Evolutionary conservation across 2,113 vertebrate genomes (phyloP).

Genomic region (Sebastes fasciatus): DNA sequence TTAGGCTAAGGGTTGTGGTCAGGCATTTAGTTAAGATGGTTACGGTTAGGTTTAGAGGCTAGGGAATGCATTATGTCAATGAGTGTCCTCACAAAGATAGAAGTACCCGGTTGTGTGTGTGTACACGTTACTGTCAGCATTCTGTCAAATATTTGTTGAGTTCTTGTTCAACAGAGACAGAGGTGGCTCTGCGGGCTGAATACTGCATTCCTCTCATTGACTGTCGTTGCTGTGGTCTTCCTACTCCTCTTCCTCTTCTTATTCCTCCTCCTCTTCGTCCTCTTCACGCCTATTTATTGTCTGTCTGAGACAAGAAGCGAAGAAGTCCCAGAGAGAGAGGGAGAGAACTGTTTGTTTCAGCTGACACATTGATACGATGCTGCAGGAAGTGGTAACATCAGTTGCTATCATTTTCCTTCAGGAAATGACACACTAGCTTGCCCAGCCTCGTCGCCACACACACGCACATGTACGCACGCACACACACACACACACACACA

Average conservation of each 20-base stretch:
- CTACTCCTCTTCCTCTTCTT: background rate
- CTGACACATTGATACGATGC: slow-evolving; percentile 51
- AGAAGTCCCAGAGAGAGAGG: background rate
- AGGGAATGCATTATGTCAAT: no score
- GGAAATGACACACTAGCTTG: slow-evolving; percentile 79
- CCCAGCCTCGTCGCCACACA: slow-evolving; percentile 26
- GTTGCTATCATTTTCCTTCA: slow-evolving; percentile 69
- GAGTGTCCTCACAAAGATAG: no score
- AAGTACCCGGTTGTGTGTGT: background rate
- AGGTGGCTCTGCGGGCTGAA: slow-evolving; percentile 5
- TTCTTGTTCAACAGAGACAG: slow-evolving; percentile 18
- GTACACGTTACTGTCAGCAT: slow-evolving; percentile 21
- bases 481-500: slow-evolving; percentile 30
- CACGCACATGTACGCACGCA: slow-evolving; percentile 12
- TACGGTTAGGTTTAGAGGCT: no score
- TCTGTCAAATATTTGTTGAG: slow-evolving; percentile 44
- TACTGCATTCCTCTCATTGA: slow-evolving; percentile 11
- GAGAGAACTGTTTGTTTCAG: slow-evolving; percentile 46
- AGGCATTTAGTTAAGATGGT: no score
- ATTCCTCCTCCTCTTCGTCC: background rate
- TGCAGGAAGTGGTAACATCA: slow-evolving; percentile 79
- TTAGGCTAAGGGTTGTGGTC: no score
- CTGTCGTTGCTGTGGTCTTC: background rate
- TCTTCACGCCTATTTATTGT: background rate
- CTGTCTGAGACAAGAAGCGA: background rate